Conservation (phyloP, 2,113 vertebrate genomes). For the Prolemur simus region DNA sequence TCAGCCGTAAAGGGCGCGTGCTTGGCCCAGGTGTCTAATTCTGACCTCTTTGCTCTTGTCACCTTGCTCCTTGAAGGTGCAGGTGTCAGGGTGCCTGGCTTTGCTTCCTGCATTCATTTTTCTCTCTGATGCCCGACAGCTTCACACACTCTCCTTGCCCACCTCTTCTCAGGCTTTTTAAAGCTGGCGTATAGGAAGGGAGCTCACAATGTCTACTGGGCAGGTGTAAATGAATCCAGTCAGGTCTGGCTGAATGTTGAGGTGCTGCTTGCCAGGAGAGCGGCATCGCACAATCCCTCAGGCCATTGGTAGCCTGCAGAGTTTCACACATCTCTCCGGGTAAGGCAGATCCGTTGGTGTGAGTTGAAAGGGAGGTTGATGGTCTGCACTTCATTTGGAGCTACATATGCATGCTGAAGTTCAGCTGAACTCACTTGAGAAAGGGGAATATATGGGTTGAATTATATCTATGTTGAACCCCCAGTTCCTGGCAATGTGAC, state of each 20-base stretch:
- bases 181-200: not conserved
- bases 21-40: not conserved
- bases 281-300: fast-evolving
- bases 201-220: not conserved
- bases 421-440: not conserved
- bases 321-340: not conserved
- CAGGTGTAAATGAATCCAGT: not conserved
- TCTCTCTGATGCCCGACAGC: not conserved
- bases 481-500: not conserved
- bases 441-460: not conserved
- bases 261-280: not conserved
- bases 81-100: not conserved
- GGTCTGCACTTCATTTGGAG: not conserved
- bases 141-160: too few relatives aligned
- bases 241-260: not conserved
- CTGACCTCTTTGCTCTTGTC: not conserved
- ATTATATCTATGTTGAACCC: not conserved
- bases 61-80: not conserved
- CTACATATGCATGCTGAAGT: not conserved
- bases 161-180: too few relatives aligned
- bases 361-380: not conserved
- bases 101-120: not conserved
- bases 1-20: fast-evolving
- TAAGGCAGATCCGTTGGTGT: not conserved
- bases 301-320: not conserved